Evolutionary conservation across 2,888 invertebrate genomes (phyloP), one percentile per base, ranked within the genome.

Genomic region (Thalpophila matura): DNA sequence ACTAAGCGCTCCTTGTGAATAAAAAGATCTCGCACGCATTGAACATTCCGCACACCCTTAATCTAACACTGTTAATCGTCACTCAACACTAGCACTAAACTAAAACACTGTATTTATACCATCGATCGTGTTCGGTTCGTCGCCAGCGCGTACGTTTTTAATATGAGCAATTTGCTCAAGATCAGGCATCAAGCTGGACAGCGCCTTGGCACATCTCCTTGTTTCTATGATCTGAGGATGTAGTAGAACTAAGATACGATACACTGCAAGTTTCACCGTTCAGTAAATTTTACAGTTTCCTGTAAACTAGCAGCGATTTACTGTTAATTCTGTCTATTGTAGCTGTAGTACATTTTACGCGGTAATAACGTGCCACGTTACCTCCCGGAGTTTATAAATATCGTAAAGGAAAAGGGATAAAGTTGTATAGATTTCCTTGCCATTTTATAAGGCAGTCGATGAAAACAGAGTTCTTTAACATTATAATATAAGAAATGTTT

Each of bases 321-420:
- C 43, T 59, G 69, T 68, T 43, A 65, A 49, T 65, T 43, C 27
- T 14, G 37, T 49, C 60, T 10, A 68, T 45, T 68, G 49, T 27
- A 38, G 33, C 49, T 65, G 43, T 29, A 60, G 31, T 50, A 37
- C 27, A 60, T 42, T 65, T 65, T 50, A 69, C 49, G 60, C 18
- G 49, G 27, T 43, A 38, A 26, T 68, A 68, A 49, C 35, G 49
- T 18, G 18, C n/a, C 27, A 50, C 33, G 24, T 33, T 50, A 60
- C 69, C 69, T 51, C 22, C 38, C 38, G 7, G 40, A 60, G 38
- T 24, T 65, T 40, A 60, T 45, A 46, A 65, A 69, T 38, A 45
- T 59, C 50, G 45, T 40, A 50, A 50, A 66, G 24, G 24, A 45
- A 18, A 50, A 40, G 24, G 46, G 20, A 66, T 49, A 45, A 70